Percentiles rank a stretch among this genome's conserved stretches.
Conservation (phyloP, 1,140 invertebrate species). For the Ylistrum balloti region DNA sequence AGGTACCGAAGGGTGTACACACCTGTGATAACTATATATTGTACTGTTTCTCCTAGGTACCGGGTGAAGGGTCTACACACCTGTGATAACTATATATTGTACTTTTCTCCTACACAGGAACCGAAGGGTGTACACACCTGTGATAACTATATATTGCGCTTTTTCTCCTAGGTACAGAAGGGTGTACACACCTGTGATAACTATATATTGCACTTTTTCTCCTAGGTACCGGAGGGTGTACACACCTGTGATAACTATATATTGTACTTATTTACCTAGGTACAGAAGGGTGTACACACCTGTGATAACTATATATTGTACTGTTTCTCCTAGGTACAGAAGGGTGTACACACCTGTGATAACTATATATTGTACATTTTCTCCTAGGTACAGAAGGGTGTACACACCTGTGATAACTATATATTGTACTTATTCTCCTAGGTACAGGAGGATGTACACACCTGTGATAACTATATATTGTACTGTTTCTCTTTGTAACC, state of each 20-base stretch:
- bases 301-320: too few species aligned
- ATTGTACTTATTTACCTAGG: conserved; percentile 43
- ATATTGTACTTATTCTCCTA: conserved; percentile 45
- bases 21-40: too few species aligned
- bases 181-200: conserved; percentile 45
- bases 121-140: too few species aligned
- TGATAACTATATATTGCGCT: too few species aligned
- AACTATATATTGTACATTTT: not conserved
- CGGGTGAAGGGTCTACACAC: conserved; percentile 44
- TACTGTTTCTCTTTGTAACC: conserved; percentile 49
- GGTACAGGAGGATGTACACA: too few species aligned
- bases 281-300: conserved; percentile 48
- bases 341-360: too few species aligned
- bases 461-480: too few species aligned
- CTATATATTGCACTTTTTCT: conserved; percentile 44
- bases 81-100: too few species aligned
- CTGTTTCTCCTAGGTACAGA: conserved; percentile 46
- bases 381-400: conserved; percentile 52
- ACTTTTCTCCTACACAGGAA: conserved; percentile 45
- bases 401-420: too few species aligned
- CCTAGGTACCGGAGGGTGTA: too few species aligned
- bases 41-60: conserved; percentile 48
- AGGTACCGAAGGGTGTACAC: too few species aligned
- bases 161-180: conserved; percentile 50
- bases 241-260: too few species aligned